phyloP scores from a whole-genome alignment of 2,113 vertebrate species.

The Malurus alboscapulatus region DNA sequence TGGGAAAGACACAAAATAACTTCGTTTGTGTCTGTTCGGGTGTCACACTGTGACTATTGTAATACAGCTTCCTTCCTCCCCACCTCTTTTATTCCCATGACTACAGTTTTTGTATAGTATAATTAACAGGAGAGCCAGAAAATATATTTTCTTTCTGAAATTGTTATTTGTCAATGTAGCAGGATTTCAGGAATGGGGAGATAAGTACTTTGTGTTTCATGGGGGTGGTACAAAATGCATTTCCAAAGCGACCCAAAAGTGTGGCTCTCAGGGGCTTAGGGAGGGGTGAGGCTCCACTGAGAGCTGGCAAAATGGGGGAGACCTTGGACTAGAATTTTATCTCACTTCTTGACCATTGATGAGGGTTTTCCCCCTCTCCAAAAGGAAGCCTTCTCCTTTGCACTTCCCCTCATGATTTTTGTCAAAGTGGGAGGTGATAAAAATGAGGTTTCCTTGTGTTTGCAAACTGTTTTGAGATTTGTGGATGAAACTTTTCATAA shows the following conservation, averaged over 20 bases:
- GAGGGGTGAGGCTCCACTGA: neutral
- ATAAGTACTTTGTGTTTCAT: neutral
- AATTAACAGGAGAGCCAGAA: constrained; percentile 7
- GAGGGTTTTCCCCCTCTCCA: neutral
- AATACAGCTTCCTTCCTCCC: neutral
- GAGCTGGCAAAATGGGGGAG: neutral
- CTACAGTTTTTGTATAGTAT: constrained; percentile 15
- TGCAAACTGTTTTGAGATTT: neutral
- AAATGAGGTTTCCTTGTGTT: neutral
- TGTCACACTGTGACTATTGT: neutral
- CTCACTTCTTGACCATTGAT: rapidly evolving
- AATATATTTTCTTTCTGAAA: neutral
- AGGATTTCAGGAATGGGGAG: neutral
- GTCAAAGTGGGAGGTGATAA: neutral
- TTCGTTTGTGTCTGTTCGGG: constrained; percentile 46
- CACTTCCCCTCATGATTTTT: neutral
- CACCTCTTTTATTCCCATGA: neutral
- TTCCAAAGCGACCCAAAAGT: neutral
- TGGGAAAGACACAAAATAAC: constrained; percentile 62
- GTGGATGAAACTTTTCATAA: neutral
- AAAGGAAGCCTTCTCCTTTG: neutral
- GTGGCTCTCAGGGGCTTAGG: neutral
- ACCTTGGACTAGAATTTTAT: neutral
- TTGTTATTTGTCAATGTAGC: neutral
- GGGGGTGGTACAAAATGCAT: neutral